Conservation (phyloP, 2,888 invertebrate species). For the Drosophila bunnanda region DNA sequence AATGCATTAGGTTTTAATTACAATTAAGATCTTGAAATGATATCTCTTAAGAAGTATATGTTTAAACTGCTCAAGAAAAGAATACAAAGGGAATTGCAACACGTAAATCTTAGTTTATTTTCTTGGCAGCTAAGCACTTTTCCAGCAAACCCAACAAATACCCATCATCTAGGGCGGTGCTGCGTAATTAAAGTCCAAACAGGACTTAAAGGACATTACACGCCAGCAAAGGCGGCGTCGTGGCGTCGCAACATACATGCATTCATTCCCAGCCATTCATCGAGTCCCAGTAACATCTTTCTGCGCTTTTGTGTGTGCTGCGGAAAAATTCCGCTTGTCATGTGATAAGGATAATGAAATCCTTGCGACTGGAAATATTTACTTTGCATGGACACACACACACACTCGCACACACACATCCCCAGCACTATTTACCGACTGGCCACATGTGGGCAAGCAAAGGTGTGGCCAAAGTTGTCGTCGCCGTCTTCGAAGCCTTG, state of each 20-base stretch:
- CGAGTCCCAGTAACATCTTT: conserved; percentile 66
- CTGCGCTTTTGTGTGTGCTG: conserved; percentile 48
- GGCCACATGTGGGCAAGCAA: conserved; percentile 64
- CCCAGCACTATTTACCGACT: conserved; percentile 63
- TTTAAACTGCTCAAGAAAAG: not conserved
- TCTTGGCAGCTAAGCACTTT: not conserved
- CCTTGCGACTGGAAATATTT: conserved; percentile 82
- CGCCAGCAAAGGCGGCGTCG: conserved; percentile 56
- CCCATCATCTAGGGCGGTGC: conserved; percentile 39
- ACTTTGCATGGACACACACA: conserved; percentile 50
- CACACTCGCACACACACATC: not conserved
- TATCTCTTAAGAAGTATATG: too few relatives aligned
- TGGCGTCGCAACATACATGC: conserved; percentile 47
- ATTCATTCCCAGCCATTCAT: conserved; percentile 16
- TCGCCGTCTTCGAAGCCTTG: conserved; percentile 67
- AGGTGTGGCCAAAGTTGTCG: conserved; percentile 77
- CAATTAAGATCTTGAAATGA: too few relatives aligned
- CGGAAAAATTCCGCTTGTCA: conserved; percentile 67
- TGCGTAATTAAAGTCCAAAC: conserved; percentile 81
- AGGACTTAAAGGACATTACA: conserved; percentile 73
- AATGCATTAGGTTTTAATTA: too few relatives aligned
- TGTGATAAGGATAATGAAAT: conserved; percentile 84
- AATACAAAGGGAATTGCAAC: rapidly evolving
- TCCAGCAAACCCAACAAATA: conserved; percentile 14
- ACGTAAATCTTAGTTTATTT: not conserved